Evolutionary conservation across 2,797 vertebrate genomes (phyloP), one percentile per base, ranked within the genome.

Genomic region (Gephyroberyx darwinii): DNA sequence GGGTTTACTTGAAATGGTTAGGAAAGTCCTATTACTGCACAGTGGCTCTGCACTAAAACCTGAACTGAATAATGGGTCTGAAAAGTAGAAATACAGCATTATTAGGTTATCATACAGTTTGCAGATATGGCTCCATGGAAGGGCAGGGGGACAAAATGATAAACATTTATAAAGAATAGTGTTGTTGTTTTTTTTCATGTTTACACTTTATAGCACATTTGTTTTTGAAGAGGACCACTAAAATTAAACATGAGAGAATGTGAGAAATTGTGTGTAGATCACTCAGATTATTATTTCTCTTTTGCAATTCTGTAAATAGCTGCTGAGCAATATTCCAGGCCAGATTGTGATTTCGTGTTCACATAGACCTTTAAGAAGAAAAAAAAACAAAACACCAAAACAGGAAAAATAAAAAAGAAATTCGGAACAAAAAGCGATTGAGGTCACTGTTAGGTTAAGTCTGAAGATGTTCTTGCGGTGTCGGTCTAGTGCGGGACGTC

Each of bases 191-290:
- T 84, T 72, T 81, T 69, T 41, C 78, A 88, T 93, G 92, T 94
- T 94, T 94, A 94, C 92, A 93, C 81, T 86, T 87, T 80, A 76
- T 88, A 83, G 86, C 83, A 79, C 4, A 20, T 85, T 86, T 87
- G 26, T 84, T 86, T 92, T 80, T 86, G 76, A 91, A 77, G 78
- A 93, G 92, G 93, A 94, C 93, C 93, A 93, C 93, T 94, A 90
- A 91, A 88, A 89, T 79, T 78, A 84, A 90, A 86, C 80, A 83
- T 56, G 66, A 78, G 88, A 84, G 87, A 85, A 87, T 91, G 91
- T 86, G 88, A 90, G 86, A 71, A 83, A 75, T 82, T 66, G 79
- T 87, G 74, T 85, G 78, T 91, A 91, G 88, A 88, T 85, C 88
- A 82, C 78, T 89, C 81, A 67, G 81, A 69, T 83, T 48, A 71